A percentile compares a stretch with the other conserved stretches of the same genome.
These are phyloP conservation scores for Chrysotoxum bicinctum DNA, from an alignment of 2,888 invertebrate species.

Conservation along the genomic window DNA sequence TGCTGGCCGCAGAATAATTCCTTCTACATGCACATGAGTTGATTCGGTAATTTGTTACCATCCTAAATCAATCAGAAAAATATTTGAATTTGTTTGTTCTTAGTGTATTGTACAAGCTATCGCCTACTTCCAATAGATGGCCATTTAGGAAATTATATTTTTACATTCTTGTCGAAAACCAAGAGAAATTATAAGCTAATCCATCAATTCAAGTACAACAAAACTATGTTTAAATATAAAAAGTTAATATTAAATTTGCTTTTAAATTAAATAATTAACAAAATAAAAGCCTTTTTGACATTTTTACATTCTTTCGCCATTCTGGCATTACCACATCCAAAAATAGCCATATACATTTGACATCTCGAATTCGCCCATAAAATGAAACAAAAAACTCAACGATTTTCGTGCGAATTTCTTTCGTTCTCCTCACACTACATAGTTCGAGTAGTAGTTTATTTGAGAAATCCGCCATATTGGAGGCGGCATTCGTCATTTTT, in stretches of 20 bases:
- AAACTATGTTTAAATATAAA: background rate
- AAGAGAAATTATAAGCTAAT: background rate
- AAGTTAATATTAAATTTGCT: background rate
- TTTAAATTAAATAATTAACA: background rate
- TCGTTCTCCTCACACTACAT: constrained; percentile 52
- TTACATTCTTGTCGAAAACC: too few species aligned
- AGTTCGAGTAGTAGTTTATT: constrained; percentile 35
- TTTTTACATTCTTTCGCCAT: background rate
- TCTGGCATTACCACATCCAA: background rate
- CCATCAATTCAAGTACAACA: background rate
- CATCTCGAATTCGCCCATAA: constrained; percentile 21
- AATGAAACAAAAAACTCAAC: constrained; percentile 63
- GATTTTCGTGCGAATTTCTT: constrained; percentile 63
- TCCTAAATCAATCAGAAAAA: background rate
- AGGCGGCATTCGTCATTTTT: constrained; percentile 76
- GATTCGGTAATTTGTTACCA: too few species aligned
- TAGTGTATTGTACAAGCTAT: constrained; percentile 1
- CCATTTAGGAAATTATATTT: background rate
- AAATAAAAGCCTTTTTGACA: constrained; percentile 20
- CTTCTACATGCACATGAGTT: too few species aligned
- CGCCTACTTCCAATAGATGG: constrained; percentile 20
- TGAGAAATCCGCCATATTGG: constrained; percentile 75
- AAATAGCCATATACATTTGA: background rate
- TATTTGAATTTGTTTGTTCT: background rate
- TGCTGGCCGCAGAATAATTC: too few species aligned